Conservation (phyloP, 2,113 vertebrate species). For the Xenopus tropicalis region UCB_Xtro_10.0 CM004449.2:82306501-82307000, state of each 20-base stretch:
- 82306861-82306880: constrained; percentile 70
- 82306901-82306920: not conserved
- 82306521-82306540: too few relatives aligned
- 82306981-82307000: not conserved
- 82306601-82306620: too few relatives aligned
- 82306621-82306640: too few relatives aligned
- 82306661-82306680: too few relatives aligned
- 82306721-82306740: not conserved
- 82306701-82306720: not conserved
- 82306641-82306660: too few relatives aligned
- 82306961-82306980: not conserved
- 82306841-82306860: constrained; percentile 77
- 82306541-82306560: too few relatives aligned
- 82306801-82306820: constrained; percentile 31
- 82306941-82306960: not conserved
- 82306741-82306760: not conserved
- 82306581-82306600: too few relatives aligned
- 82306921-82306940: not conserved
- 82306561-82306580: too few relatives aligned
- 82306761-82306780: constrained; percentile 46
- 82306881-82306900: constrained; percentile 59
- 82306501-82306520: too few relatives aligned
- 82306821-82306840: constrained; percentile 52
- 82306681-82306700: too few relatives aligned
- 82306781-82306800: constrained; percentile 70